Conservation (phyloP, 2,888 invertebrate genomes). For the Ephialtes manifestator region DNA sequence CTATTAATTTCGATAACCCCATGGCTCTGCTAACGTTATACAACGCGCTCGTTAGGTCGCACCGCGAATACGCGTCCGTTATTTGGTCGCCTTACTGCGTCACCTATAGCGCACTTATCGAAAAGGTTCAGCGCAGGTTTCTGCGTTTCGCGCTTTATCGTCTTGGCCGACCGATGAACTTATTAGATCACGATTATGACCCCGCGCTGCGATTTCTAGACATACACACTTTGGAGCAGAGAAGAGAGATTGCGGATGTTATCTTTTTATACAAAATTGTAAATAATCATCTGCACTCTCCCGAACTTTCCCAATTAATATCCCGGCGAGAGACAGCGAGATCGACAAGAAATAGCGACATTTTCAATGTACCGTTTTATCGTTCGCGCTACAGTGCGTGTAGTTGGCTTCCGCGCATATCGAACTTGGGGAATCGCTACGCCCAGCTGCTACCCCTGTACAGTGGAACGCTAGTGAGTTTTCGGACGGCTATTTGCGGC, state of each 20-base stretch:
- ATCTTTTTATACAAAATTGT: slow-evolving; percentile 3
- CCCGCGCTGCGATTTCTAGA: not conserved
- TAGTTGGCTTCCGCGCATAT: not conserved
- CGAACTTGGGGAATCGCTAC: not conserved
- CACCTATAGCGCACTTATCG: not conserved
- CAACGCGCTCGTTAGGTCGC: not conserved
- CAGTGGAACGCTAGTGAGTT: not conserved
- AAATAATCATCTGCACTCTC: not conserved
- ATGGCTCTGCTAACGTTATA: not conserved
- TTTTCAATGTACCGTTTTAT: not conserved
- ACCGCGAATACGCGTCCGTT: slow-evolving; percentile 1
- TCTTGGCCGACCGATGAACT: not conserved
- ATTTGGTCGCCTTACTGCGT: not conserved
- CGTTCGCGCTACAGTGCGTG: not conserved
- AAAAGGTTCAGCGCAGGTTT: not conserved
- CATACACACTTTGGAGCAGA: not conserved
- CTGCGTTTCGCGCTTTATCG: not conserved
- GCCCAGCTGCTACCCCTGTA: not conserved
- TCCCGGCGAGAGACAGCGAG: not conserved
- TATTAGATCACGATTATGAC: not conserved
- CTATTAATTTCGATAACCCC: not conserved
- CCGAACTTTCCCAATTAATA: not conserved
- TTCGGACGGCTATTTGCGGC: no score
- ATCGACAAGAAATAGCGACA: not conserved
- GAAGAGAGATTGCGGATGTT: not conserved